Evolutionary conservation across 1,140 invertebrate genomes (phyloP).

Genomic region (Pentalonia nigronervosa): DNA sequence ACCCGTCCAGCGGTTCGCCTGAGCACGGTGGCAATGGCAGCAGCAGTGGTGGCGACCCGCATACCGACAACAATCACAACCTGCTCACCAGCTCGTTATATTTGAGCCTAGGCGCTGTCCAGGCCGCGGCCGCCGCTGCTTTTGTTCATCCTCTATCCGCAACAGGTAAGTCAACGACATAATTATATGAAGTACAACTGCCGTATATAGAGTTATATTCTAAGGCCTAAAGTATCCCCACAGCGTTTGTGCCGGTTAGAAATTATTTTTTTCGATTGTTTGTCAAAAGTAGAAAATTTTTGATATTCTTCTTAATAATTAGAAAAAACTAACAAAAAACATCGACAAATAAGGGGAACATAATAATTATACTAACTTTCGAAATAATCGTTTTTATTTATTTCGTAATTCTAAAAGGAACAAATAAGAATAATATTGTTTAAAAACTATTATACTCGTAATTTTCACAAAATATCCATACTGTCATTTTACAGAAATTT

Average conservation of each 20-base stretch:
- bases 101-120: constrained; percentile 68
- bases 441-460: not conserved
- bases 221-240: not conserved
- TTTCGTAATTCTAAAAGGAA: not conserved
- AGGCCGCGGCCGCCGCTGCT: constrained; percentile 66
- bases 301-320: not conserved
- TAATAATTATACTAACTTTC: not conserved
- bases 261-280: not conserved
- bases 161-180: constrained; percentile 54
- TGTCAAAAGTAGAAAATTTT: not conserved
- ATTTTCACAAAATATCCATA: not conserved
- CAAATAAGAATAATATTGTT: not conserved
- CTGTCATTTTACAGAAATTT: too few species aligned
- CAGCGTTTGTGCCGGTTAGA: not conserved
- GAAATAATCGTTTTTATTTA: not conserved
- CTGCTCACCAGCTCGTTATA: constrained; percentile 70
- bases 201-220: not conserved
- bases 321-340: not conserved
- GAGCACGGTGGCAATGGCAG: constrained; percentile 61
- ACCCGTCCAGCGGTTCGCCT: constrained; percentile 62
- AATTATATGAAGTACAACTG: not conserved
- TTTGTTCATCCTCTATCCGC: constrained; percentile 60
- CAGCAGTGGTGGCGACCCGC: constrained; percentile 61
- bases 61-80: constrained; percentile 63
- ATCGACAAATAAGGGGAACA: not conserved